Percentiles rank a stretch among this genome's conserved stretches.
These are phyloP conservation scores for Nasonia giraulti DNA, from an alignment of 1,140 invertebrate genomes.

Conservation along the genomic window DNA sequence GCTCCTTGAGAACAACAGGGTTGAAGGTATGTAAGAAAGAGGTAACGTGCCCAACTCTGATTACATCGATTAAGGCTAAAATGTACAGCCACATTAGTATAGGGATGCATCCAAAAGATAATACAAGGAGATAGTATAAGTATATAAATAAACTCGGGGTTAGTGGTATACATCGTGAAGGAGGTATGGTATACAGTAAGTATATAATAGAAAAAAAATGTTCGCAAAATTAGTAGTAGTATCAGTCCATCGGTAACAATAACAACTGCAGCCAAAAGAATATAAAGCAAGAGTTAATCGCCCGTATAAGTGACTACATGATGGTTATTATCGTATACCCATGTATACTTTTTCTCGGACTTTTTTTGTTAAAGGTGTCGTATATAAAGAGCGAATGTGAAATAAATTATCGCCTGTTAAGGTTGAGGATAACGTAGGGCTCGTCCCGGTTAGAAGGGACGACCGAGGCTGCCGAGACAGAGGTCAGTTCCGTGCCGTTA, in stretches of 20 bases:
- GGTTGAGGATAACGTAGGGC: conserved; percentile 73
- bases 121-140: conserved; percentile 4
- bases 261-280: conserved; percentile 43
- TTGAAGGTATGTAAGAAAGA: background rate
- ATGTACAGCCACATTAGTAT: conserved; percentile 53
- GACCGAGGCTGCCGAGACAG: conserved; percentile 52
- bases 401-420: conserved; percentile 68
- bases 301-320: background rate
- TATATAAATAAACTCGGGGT: conserved; percentile 30
- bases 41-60: conserved; percentile 34
- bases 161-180: conserved; percentile 9
- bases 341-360: background rate
- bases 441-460: conserved; percentile 64
- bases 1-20: background rate
- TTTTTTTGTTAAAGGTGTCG: background rate
- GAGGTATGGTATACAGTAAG: background rate
- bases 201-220: conserved; percentile 8
- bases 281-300: background rate
- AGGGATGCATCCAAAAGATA: conserved; percentile 49
- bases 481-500: conserved; percentile 65
- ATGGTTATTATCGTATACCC: background rate
- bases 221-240: background rate
- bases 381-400: background rate
- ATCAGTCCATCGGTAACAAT: conserved; percentile 35
- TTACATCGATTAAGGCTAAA: conserved; percentile 41